Evolutionary conservation across 1,140 invertebrate species (phyloP), one percentile per base, ranked within the genome.

Genomic region (Mactra quadrangularis): DNA sequence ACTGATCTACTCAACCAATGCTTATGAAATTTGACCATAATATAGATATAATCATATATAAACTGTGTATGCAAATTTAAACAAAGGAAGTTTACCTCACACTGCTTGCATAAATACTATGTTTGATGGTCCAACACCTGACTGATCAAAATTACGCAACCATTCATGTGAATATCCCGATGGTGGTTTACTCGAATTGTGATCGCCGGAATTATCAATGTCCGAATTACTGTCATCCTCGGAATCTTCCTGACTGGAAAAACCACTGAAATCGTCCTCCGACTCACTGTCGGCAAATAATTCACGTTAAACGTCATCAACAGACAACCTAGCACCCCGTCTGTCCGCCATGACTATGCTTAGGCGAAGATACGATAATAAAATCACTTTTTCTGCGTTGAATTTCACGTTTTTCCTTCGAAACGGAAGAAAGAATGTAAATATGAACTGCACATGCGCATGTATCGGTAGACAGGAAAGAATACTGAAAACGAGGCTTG

Each of bases 101-200:
- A 68, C 19, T 45, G 13, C 2, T 4, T 1, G 45, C 62, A 68
- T 6, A 68, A 27, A 47, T 68, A 45, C 17, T n/a, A 22, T 2
- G 62, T 68, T 22, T 68, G 4, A 27, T 7, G 64, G 64, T 17
- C 64, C 64, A 50, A 68, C 64, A 47, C 27, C 38, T 2, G 22
- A 15, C 11, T 22, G 3, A 13, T 11, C 11, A 19, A 52, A 52
- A 22, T 52, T 50, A 2, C 7, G 1, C 19, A 35, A n/a, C 59
- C 59, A 62, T 7, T 3, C 1, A 57, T 57, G 55, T n/a, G 4
- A n/a, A n/a, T 53, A 53, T n/a, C 17, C 50, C 7, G 17, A 22
- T n/a, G 19, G 4, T n/a, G 50, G 50, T n/a, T 53, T 53, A 22
- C 17, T 53, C 4, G 4, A 22, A 53, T 15, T 3, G 17, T 53